Evolutionary conservation across 2,888 invertebrate genomes (phyloP).

Genomic region (Limnephilus auricula): DNA sequence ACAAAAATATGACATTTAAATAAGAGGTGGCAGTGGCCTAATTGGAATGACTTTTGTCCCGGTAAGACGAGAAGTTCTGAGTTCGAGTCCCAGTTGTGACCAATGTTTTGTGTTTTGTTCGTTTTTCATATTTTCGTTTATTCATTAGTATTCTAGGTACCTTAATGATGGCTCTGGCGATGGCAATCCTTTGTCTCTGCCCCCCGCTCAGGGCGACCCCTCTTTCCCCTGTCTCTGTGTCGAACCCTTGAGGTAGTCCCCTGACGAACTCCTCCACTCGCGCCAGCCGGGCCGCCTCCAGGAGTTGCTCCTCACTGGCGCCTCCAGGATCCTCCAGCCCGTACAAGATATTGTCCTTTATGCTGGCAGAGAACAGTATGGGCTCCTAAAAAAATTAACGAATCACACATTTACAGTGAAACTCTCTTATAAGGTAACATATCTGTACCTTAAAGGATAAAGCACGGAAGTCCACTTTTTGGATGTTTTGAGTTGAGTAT

Average conservation of each 20-base stretch:
- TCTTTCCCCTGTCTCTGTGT: conserved; percentile 92
- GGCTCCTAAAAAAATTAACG: conserved; percentile 83
- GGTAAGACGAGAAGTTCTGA: no score
- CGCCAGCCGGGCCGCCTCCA: conserved; percentile 86
- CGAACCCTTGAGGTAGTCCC: conserved; percentile 83
- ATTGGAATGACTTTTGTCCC: no score
- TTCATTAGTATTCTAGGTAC: conserved; percentile 71
- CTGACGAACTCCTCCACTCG: conserved; percentile 90
- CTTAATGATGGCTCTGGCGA: conserved; percentile 94
- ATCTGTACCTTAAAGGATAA: no score
- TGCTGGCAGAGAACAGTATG: conserved; percentile 91
- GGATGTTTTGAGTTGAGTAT: no score
- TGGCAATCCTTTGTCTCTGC: conserved; percentile 95
- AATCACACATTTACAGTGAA: background rate
- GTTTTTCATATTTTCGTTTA: no score
- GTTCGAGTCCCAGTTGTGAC: no score
- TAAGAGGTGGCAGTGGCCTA: no score
- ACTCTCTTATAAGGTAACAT: no score
- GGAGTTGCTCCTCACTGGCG: conserved; percentile 76
- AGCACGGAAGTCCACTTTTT: no score
- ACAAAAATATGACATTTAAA: no score
- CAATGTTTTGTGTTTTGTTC: no score
- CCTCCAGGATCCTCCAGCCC: conserved; percentile 80
- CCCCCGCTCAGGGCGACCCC: conserved; percentile 95
- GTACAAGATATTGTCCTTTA: conserved; percentile 94